Evolutionary conservation across 2,797 vertebrate genomes (phyloP).

Genomic region (Varecia variegata): DNA sequence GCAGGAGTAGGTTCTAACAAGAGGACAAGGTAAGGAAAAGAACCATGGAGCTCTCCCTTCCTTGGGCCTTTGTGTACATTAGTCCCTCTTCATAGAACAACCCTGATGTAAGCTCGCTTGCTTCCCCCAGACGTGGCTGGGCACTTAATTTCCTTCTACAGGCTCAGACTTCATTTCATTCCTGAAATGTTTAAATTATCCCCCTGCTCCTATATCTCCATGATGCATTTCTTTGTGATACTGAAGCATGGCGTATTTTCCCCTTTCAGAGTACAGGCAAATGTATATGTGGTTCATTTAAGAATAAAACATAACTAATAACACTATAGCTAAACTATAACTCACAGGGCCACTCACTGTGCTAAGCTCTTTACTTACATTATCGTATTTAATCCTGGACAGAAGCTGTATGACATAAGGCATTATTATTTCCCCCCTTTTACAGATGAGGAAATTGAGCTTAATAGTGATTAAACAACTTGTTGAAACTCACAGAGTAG

Average conservation of each 20-base stretch:
- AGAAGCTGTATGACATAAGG: not conserved
- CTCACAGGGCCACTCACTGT: too few species aligned
- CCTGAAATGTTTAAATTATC: not conserved
- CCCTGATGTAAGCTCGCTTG: not conserved
- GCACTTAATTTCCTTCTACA: not conserved
- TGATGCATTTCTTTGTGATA: not conserved
- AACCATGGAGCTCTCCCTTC: not conserved
- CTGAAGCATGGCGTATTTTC: not conserved
- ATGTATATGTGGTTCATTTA: not conserved
- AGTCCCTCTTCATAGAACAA: not conserved
- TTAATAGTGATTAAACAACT: not conserved
- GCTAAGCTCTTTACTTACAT: not conserved
- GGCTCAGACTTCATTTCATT: not conserved
- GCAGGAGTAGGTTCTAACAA: not conserved
- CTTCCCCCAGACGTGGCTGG: not conserved
- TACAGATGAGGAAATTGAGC: not conserved
- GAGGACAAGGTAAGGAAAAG: not conserved
- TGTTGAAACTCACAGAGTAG: not conserved
- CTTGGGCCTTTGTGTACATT: not conserved
- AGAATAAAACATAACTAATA: not conserved
- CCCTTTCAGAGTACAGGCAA: not conserved
- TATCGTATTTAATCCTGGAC: not conserved
- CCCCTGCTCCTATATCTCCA: not conserved
- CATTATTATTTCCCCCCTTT: not conserved
- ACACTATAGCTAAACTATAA: not conserved